Conservation (phyloP, 2,797 vertebrate species). For the Intellagama lesueurii region DNA sequence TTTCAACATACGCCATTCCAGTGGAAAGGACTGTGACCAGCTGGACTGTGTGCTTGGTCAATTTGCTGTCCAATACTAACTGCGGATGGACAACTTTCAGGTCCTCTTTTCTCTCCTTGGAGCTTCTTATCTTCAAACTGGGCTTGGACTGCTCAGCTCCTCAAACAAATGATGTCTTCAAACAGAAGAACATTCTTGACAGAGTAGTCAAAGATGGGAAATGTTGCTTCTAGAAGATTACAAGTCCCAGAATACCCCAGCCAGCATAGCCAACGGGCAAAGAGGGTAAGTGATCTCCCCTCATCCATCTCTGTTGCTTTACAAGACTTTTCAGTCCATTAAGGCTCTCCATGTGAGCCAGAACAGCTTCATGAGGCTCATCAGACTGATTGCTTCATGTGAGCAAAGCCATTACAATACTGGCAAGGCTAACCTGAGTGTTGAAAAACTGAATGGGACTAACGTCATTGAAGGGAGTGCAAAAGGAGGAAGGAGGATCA, state of each 20-base stretch:
- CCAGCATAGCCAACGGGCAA: too few relatives aligned
- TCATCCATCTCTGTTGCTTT: too few relatives aligned
- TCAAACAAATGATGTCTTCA: not conserved
- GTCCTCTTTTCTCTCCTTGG: not conserved
- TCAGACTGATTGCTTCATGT: too few relatives aligned
- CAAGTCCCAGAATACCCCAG: too few relatives aligned
- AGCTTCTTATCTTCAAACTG: not conserved
- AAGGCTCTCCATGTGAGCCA: too few relatives aligned
- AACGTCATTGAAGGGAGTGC: not conserved
- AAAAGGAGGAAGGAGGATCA: not conserved
- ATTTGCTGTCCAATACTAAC: not conserved
- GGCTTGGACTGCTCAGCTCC: not conserved
- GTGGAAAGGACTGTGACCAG: not conserved
- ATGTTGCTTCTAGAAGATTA: too few relatives aligned
- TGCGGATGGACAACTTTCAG: not conserved
- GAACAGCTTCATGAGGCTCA: too few relatives aligned
- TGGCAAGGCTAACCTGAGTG: not conserved
- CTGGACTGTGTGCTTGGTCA: not conserved
- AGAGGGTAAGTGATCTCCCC: too few relatives aligned
- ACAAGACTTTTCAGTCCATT: too few relatives aligned
- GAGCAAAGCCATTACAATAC: too few relatives aligned
- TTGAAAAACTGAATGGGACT: not conserved
- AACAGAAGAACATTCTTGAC: not conserved
- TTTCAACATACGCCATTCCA: not conserved
- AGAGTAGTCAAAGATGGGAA: not conserved